Percentiles rank a stretch among this genome's conserved stretches.
phyloP scores from a whole-genome alignment of 2,888 invertebrate genomes.

The Clitarchus hookeri region DNA sequence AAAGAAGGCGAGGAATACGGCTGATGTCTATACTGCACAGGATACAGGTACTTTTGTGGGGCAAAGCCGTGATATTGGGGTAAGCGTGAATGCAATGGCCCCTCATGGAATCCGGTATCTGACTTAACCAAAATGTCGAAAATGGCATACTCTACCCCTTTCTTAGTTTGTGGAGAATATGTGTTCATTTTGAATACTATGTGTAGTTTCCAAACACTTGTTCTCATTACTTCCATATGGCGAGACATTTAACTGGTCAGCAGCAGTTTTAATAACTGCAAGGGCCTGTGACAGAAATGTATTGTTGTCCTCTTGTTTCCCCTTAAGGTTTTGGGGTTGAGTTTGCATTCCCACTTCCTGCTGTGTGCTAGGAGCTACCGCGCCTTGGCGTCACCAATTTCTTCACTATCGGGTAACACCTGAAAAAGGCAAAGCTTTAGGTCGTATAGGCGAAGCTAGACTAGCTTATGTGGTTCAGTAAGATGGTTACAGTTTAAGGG shows the following conservation, averaged over 20 bases:
- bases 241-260: not conserved
- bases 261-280: not conserved
- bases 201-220: not conserved
- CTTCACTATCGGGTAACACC: too few species aligned
- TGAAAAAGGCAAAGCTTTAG: too few species aligned
- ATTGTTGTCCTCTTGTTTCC: not conserved
- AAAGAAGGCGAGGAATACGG: not conserved
- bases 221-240: not conserved
- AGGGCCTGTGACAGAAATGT: not conserved
- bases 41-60: not conserved
- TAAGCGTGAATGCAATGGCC: not conserved
- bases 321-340: not conserved
- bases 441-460: too few species aligned
- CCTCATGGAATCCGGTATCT: not conserved
- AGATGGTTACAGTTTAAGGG: too few species aligned
- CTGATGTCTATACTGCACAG: not conserved
- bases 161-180: not conserved
- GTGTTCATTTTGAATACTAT: constrained; percentile 10
- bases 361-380: too few species aligned
- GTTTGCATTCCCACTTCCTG: too few species aligned
- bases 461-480: too few species aligned
- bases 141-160: constrained; percentile 18
- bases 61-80: not conserved
- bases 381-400: too few species aligned
- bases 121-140: constrained; percentile 17